Evolutionary conservation across 2,888 invertebrate species (phyloP), one percentile per base, ranked within the genome.

Genomic region (Spodoptera littoralis): DNA sequence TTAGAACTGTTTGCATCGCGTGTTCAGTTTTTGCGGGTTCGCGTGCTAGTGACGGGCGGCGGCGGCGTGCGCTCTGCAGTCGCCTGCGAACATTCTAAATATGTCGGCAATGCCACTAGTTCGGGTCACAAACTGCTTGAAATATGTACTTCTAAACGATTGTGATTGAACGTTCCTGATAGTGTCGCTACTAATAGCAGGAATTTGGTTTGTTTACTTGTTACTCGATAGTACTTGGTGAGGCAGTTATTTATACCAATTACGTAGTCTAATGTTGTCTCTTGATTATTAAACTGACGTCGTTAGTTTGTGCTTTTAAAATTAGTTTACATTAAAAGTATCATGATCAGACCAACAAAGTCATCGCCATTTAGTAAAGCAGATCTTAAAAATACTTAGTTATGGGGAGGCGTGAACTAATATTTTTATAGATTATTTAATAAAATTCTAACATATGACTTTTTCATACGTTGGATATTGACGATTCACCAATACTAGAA

Each of bases 1-100:
- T 36, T 36, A 36, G 36, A 8, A 8, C 36, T 36, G 36, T 46
- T 42, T 46, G 51, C 63, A 55, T 79, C 61, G 76, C 76, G 80
- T 77, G 77, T 53, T 12, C 41, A 51, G 43, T 73, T 68, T 67
- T 65, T 63, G 55, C 45, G 18, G 11, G 42, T 49, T 73, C 45
- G 77, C 77, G 70, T 77, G 77, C 74, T 22, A 48, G 63, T 80
- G 74, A 73, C 70, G 36, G 36, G 36, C 36, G 36, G 30, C 30
- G 30, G 45, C 52, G 46, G 54, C 45, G 55, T 12, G 53, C 60
- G 48, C 62, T 64, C 46, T 44, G 51, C 55, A 59, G 73, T 69
- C 59, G 69, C 60, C 52, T 55, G 60, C 60, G 13, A 62, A 60
- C 50, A 41, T 60, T 68, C 60, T 61, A 60, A 77, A 77, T 62